Conservation (phyloP, 2,888 invertebrate species). For the Ecliptopera silaceata region DNA sequence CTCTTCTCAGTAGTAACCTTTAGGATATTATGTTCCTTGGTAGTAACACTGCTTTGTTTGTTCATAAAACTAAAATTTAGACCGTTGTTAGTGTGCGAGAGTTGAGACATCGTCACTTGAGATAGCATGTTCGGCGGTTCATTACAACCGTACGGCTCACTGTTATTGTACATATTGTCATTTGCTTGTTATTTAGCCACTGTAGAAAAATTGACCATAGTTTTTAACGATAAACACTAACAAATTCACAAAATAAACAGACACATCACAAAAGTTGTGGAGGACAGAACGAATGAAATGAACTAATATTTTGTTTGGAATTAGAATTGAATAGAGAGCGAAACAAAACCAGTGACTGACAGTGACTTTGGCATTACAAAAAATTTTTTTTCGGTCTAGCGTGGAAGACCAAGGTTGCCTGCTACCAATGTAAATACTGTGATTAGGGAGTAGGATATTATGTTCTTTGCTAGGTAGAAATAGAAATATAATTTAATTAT, state of each 20-base stretch:
- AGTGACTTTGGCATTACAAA: no score
- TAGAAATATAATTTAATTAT: no score
- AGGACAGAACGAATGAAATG: no score
- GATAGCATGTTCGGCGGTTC: conserved; percentile 62
- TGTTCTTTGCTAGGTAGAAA: no score
- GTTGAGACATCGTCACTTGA: conserved; percentile 48
- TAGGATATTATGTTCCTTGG: no score
- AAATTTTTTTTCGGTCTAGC: no score
- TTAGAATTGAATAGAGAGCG: no score
- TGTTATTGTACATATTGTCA: conserved; percentile 68
- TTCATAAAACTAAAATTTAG: conserved; percentile 61
- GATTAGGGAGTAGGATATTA: no score
- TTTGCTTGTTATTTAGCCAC: background rate
- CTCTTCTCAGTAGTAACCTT: conserved; percentile 39
- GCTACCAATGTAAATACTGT: no score
- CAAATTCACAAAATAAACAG: conserved; percentile 8
- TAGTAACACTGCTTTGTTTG: conserved; percentile 48
- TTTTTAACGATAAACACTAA: background rate
- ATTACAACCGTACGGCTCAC: conserved; percentile 63
- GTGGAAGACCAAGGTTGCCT: no score
- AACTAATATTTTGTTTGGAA: no score
- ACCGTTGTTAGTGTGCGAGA: conserved; percentile 51
- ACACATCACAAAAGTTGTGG: conserved; percentile 11
- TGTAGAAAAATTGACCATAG: background rate
- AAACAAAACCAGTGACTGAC: no score